Evolutionary conservation across 2,797 vertebrate species (phyloP), one percentile per base, ranked within the genome.

Genomic region (Petrocephalus sullivani): DNA sequence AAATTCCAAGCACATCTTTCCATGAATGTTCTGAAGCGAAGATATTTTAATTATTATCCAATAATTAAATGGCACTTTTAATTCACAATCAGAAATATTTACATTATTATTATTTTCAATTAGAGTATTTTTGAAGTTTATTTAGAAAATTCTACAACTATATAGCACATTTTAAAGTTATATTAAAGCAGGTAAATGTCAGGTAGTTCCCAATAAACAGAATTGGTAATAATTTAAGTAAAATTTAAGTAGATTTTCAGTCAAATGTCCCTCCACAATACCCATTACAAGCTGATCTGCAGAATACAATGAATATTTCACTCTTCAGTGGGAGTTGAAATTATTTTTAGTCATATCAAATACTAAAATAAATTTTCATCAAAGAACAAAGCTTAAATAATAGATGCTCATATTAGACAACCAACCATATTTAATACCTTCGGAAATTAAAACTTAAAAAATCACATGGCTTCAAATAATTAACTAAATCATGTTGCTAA

Each of bases 61-160:
- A 86, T 87, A 67, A 51, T 28, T 46, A 64, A 58, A 60, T 16
- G 58, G 57, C 61, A 71, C 33, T 28, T 81, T 54, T 28, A 53
- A 75, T 54, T 81, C 33, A 88, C 33, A 46, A 41, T 86, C 33
- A 88, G 46, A 60, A 51, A 89, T 94, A 95, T 95, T 92, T 94
- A 95, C 93, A 95, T 90, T 23, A 89, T 87, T 85, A 95, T 90
- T 23, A 89, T 87, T 85, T 64, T 88, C 41, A 88, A 78, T 46
- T 54, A 71, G 10, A 86, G 53, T 89, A 86, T 58, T 67, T 41
- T 71, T 56, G n/a, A 56, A 56, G 53, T 41, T 71, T 58, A 71
- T 86, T 86, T 71, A 85, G 10, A 86, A 86, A 89, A 75, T 82
- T 16, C 14, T 86, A 82, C 67, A 81, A 53, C 37, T 78, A 60